Percentiles rank a stretch among this genome's conserved stretches.
These are phyloP conservation scores for Baryphthengus martii DNA, from an alignment of 2,113 vertebrate species.

Conservation along the genomic window DNA sequence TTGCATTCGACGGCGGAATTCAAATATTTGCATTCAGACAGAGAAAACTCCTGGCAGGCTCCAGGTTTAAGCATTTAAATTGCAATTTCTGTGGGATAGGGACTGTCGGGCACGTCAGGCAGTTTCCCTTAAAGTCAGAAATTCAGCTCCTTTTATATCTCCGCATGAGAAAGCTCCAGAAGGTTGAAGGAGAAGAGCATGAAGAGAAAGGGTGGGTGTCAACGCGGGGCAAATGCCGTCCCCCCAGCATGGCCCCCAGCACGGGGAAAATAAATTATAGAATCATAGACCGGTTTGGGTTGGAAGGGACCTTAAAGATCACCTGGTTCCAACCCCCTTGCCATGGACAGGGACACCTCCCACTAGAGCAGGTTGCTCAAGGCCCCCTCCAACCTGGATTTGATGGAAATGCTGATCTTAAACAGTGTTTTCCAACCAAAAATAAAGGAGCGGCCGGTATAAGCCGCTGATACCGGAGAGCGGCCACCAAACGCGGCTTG, in stretches of 20 bases:
- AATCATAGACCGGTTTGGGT: too few relatives aligned
- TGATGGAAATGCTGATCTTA: too few relatives aligned
- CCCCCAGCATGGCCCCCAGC: too few relatives aligned
- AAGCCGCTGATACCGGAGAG: accelerated
- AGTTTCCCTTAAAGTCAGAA: not conserved
- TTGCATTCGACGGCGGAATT: not conserved
- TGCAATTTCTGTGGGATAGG: not conserved
- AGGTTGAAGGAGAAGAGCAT: not conserved
- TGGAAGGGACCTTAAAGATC: too few relatives aligned
- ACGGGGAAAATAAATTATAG: too few relatives aligned
- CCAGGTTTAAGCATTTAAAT: not conserved
- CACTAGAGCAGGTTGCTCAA: too few relatives aligned
- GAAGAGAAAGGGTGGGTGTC: not conserved
- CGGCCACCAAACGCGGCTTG: accelerated
- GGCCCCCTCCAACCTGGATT: too few relatives aligned
- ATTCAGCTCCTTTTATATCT: not conserved
- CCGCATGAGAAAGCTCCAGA: accelerated
- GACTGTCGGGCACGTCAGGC: not conserved
- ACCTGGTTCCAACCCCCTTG: too few relatives aligned
- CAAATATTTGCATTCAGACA: not conserved
- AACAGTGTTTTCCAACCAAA: too few relatives aligned
- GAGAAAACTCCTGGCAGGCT: not conserved
- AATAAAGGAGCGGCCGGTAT: accelerated
- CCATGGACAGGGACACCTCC: too few relatives aligned
- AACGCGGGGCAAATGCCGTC: too few relatives aligned